Evolutionary conservation across 2,113 vertebrate genomes (phyloP).

Genomic region (Apus apus): DNA sequence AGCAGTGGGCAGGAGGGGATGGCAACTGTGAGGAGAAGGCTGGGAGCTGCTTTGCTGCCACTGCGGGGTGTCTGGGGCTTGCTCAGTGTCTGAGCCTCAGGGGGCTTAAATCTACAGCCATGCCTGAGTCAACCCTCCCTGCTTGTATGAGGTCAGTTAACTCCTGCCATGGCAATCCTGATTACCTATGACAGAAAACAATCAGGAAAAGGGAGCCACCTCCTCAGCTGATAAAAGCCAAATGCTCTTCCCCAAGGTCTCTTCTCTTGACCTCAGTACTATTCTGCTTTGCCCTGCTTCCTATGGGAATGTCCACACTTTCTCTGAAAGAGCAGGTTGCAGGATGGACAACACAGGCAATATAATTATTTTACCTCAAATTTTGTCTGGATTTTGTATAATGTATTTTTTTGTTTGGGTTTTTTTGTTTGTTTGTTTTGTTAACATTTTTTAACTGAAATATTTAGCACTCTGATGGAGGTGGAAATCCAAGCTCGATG

Average conservation of each 20-base stretch:
- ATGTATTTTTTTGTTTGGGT: background rate
- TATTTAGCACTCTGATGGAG: background rate
- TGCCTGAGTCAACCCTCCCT: background rate
- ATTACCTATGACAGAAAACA: background rate
- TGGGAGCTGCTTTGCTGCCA: background rate
- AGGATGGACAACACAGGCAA: background rate
- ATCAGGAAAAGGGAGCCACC: background rate
- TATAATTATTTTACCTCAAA: rapidly evolving
- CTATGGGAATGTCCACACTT: background rate
- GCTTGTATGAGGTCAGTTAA: background rate
- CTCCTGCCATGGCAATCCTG: background rate
- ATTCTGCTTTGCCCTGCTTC: background rate
- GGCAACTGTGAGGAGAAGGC: background rate
- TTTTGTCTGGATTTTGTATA: background rate
- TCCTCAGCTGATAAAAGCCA: background rate
- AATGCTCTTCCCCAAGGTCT: background rate
- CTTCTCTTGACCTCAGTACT: background rate
- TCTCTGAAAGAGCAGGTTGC: background rate
- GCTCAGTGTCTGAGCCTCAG: rapidly evolving
- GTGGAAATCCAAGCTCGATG: background rate
- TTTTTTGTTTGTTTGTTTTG: background rate
- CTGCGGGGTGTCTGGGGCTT: background rate
- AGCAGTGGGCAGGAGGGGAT: background rate
- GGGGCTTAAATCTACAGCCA: background rate
- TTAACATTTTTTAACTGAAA: background rate